Conservation (phyloP, 2,888 invertebrate species). For the Orthosia cruda region DNA sequence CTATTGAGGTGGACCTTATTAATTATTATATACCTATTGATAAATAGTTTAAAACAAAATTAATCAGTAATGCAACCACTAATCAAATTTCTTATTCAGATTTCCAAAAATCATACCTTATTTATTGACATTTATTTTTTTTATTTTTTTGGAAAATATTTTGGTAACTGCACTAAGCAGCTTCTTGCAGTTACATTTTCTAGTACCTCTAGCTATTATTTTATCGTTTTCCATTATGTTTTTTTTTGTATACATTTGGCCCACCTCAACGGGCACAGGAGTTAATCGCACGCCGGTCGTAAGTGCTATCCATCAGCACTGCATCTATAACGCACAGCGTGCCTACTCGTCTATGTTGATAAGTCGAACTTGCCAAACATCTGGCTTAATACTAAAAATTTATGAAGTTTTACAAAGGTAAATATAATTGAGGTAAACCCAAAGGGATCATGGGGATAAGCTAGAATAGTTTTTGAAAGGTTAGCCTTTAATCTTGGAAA, state of each 20-base stretch:
- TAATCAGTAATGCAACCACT: neutral
- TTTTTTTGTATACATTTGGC: neutral
- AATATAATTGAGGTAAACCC: neutral
- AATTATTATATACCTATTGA: neutral
- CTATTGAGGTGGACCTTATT: slow-evolving; percentile 18
- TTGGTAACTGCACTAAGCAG: neutral
- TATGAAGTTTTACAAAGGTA: neutral
- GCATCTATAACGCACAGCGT: slow-evolving; percentile 58
- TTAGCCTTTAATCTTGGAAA: neutral
- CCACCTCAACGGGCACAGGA: slow-evolving; percentile 32
- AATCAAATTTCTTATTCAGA: neutral
- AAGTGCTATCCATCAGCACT: slow-evolving; percentile 54
- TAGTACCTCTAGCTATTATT: neutral
- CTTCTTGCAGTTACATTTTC: neutral
- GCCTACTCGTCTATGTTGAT: slow-evolving; percentile 32
- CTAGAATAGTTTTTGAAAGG: neutral
- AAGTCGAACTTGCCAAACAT: slow-evolving; percentile 12
- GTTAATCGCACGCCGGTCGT: slow-evolving; percentile 42
- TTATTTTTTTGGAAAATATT: neutral
- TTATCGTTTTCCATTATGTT: neutral
- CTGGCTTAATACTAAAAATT: too few species aligned
- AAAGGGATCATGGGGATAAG: neutral
- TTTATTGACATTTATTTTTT: slow-evolving; percentile 24
- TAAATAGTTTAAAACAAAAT: neutral
- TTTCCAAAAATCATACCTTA: neutral